Conservation (phyloP, 2,888 invertebrate species). For the Drosophila nigricruria region DNA sequence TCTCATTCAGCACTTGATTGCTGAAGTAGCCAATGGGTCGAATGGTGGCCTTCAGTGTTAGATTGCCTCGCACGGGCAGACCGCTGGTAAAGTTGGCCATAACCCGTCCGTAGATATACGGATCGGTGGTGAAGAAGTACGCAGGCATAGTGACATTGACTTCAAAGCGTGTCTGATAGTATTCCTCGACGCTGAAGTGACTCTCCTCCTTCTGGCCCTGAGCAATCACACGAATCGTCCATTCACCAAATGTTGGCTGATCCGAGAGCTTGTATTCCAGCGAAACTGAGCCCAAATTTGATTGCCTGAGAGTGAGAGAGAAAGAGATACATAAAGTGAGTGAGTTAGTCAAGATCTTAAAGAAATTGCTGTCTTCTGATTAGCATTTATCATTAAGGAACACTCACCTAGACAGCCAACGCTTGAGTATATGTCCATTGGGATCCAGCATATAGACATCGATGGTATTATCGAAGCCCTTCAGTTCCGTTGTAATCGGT, state of each 20-base stretch:
- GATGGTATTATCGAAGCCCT: slow-evolving; percentile 95
- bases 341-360: not conserved
- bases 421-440: slow-evolving; percentile 92
- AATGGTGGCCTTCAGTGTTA: slow-evolving; percentile 93
- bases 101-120: slow-evolving; percentile 92
- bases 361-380: not conserved
- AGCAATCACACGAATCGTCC: slow-evolving; percentile 95
- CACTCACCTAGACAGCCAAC: slow-evolving; percentile 93
- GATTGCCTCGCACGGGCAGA: slow-evolving; percentile 94
- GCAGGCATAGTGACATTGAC: slow-evolving; percentile 98
- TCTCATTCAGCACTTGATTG: slow-evolving; percentile 87
- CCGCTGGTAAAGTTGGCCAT: slow-evolving; percentile 98
- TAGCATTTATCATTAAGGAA: not conserved
- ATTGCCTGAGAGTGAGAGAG: slow-evolving; percentile 86
- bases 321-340: not conserved
- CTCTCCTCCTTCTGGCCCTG: slow-evolving; percentile 95
- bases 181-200: slow-evolving; percentile 95
- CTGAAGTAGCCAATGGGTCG: slow-evolving; percentile 89
- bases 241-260: slow-evolving; percentile 96
- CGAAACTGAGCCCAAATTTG: slow-evolving; percentile 97
- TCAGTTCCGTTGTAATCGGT: slow-evolving; percentile 96
- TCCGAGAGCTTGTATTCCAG: slow-evolving; percentile 95
- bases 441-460: slow-evolving; percentile 97
- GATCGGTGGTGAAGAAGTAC: slow-evolving; percentile 95
- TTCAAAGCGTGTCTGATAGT: slow-evolving; percentile 97